These are phyloP conservation scores for Pseudachorutes palmiensis DNA, from an alignment of 1,140 invertebrate genomes.

Conservation along the genomic window DNA sequence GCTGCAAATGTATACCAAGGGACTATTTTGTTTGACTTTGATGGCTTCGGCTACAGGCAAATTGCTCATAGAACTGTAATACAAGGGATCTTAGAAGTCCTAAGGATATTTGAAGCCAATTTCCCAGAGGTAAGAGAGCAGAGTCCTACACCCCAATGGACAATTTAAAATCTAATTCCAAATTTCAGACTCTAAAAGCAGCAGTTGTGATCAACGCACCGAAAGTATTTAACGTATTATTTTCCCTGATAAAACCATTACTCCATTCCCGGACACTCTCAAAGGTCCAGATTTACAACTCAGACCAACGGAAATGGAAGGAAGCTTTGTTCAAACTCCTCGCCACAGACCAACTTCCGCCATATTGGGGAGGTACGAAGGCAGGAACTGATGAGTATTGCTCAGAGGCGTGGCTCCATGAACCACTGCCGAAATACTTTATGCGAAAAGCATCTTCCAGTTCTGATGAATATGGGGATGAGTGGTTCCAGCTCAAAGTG, in stretches of 20 bases:
- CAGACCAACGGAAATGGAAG: constrained; percentile 18
- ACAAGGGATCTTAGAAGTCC: constrained; percentile 14
- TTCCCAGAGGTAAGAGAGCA: constrained; percentile 4
- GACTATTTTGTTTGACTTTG: constrained; percentile 8
- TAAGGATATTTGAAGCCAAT: constrained; percentile 14
- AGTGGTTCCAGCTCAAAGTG: constrained; percentile 12
- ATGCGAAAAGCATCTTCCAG: neutral
- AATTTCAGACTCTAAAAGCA: too few species aligned
- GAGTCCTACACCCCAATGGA: too few species aligned
- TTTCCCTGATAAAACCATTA: constrained; percentile 19
- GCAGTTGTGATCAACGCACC: constrained; percentile 15
- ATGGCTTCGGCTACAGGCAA: constrained; percentile 6
- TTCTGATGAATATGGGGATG: constrained; percentile 6
- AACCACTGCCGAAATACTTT: constrained; percentile 10
- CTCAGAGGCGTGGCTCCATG: constrained; percentile 8
- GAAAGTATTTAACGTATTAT: constrained; percentile 17
- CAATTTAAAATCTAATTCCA: too few species aligned
- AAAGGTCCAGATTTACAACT: constrained; percentile 14
- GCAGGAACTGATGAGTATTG: constrained; percentile 11
- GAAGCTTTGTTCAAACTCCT: constrained; percentile 13
- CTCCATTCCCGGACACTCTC: constrained; percentile 13
- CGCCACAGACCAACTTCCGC: constrained; percentile 13
- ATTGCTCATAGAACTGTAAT: constrained; percentile 9
- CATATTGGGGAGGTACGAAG: constrained; percentile 19
- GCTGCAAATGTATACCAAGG: neutral